phyloP scores from a whole-genome alignment of 2,113 vertebrate species.

The Arothron firmamentum region DNA sequence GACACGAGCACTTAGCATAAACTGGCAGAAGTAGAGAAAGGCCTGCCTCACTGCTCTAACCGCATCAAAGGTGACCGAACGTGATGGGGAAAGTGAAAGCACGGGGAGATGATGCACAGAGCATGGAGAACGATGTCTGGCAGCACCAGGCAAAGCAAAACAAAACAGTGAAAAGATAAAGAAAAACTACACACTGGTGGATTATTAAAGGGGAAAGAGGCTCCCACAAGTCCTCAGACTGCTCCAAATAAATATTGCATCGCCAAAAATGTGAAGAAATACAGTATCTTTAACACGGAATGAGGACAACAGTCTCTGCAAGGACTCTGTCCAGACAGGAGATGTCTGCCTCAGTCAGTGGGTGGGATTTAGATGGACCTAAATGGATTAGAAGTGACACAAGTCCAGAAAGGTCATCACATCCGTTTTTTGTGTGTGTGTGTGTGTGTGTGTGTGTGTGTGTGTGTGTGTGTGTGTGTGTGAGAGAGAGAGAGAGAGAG shows the following conservation, averaged over 20 bases:
- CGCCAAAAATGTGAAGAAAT: neutral
- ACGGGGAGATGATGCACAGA: constrained; percentile 6
- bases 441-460: constrained; percentile 10
- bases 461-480: constrained; percentile 13
- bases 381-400: constrained; percentile 49
- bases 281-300: neutral
- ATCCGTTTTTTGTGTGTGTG: constrained; percentile 9
- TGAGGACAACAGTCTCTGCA: constrained; percentile 11
- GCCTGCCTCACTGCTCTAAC: constrained; percentile 30
- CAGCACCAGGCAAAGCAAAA: constrained; percentile 28
- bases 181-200: neutral
- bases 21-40: constrained; percentile 12
- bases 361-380: constrained; percentile 27
- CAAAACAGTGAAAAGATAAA: constrained; percentile 7
- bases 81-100: constrained; percentile 20
- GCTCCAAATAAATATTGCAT: constrained; percentile 19
- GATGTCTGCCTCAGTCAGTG: constrained; percentile 35
- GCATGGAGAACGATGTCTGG: constrained; percentile 29
- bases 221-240: constrained; percentile 7
- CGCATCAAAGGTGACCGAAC: constrained; percentile 33
- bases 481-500: too few species aligned
- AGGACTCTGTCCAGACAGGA: constrained; percentile 21
- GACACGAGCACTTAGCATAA: constrained; percentile 16
- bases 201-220: neutral
- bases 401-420: constrained; percentile 43